Base-by-base conservation (phyloP, 2,888 invertebrate species). In the Microdon myrmicae region DNA sequence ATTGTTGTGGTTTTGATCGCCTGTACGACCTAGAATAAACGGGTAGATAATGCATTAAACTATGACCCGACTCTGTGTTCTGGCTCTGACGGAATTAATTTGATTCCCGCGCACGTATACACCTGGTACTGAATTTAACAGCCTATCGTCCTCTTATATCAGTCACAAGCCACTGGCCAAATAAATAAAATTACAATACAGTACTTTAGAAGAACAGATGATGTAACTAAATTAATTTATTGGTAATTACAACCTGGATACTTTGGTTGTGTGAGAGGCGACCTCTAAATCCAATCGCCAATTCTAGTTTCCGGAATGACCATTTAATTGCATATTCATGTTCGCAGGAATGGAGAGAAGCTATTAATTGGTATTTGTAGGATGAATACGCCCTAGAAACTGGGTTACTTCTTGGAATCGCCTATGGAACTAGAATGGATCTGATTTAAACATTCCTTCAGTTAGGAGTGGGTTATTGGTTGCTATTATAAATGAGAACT, bases 81-180 rank as follows among this genome's bases (percentile, higher is more conserved):
- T 12, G n/a, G n/a, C n/a, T n/a, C n/a, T n/a, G n/a, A n/a, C n/a
- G 34, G 20, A 55, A 55, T 47, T 39, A 55, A 55, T 55, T 55
- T 38, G 55, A 55, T 55, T 55, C 23, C 26, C 39, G 39, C 43
- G 14, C 38, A 19, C 32, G 23, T 22, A 31, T 44, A 17, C 22
- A 22, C 4, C 25, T n/a, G n/a, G 39, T 32, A 49, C 25, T n/a
- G 35, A 14, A 28, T 31, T 35, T 10, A 22, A 34, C 17, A 16
- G 16, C 29, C 8, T 34, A 34, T 34, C 29, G 28, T 39, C 26
- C 26, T 29, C 35, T 53, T 32, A 26, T 3, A 19, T 20, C 10
- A 17, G 28, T 16, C 4, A 20, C 26, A 10, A 22, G 26, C 23
- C 28, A 16, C 23, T 2, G 38, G 31, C 29, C 37, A 13, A 29